A percentile compares a stretch with the other conserved stretches of the same genome.
phyloP scores from a whole-genome alignment of 2,113 vertebrate species.

The Heloderma charlesbogerti region DNA sequence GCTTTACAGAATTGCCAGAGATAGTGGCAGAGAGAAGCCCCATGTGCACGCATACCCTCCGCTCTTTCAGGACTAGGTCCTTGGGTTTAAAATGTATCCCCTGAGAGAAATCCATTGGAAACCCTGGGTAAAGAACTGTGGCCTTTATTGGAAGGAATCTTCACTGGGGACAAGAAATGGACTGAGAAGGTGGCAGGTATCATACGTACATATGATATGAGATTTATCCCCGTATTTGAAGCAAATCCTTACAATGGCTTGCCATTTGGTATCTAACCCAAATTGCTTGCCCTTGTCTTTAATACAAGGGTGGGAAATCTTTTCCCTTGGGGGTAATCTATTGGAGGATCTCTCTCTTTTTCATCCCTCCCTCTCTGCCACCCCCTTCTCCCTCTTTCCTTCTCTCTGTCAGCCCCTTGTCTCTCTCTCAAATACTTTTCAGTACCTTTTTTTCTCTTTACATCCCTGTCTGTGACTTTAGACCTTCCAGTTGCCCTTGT shows the following conservation, averaged over 20 bases:
- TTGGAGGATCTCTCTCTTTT: too few species aligned
- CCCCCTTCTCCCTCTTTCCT: too few species aligned
- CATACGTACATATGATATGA: too few species aligned
- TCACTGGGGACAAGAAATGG: not conserved
- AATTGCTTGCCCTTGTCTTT: not conserved
- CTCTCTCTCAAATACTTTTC: too few species aligned
- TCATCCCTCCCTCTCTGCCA: too few species aligned
- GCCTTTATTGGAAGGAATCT: not conserved
- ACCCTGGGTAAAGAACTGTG: not conserved
- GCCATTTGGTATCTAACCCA: not conserved
- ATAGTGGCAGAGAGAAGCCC: not conserved
- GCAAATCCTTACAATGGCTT: not conserved
- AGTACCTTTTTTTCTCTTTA: too few species aligned
- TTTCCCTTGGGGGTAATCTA: too few species aligned
- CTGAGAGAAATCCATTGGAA: not conserved
- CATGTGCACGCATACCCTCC: not conserved
- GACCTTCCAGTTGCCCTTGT: too few species aligned
- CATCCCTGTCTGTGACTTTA: too few species aligned
- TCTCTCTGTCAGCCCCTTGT: too few species aligned
- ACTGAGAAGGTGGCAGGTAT: not conserved
- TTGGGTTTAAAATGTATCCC: not conserved
- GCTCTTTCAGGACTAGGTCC: not conserved
- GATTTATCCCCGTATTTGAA: not conserved
- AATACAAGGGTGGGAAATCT: too few species aligned
- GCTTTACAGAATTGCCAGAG: slow-evolving; percentile 1